A percentile compares a stretch with the other conserved stretches of the same genome.
Conservation (phyloP, 2,888 invertebrate genomes). For the Toxonevra muliebris region DNA sequence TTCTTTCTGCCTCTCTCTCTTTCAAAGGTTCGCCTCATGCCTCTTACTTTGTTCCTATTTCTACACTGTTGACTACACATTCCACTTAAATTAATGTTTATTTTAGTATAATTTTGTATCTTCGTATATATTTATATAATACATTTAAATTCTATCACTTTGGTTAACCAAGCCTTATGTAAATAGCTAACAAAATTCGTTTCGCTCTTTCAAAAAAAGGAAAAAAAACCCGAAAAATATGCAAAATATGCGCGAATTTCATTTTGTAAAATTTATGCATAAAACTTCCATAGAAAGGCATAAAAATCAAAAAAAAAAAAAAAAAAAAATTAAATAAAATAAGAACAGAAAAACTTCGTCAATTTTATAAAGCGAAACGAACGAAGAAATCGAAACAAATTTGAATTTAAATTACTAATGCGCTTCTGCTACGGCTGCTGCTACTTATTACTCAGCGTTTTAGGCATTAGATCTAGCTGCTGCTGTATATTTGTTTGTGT, state of each 20-base stretch:
- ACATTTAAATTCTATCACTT: too few species aligned
- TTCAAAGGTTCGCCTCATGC: too few species aligned
- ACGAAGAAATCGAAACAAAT: constrained; percentile 37
- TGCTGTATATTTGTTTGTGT: neutral
- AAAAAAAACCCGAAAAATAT: constrained; percentile 49
- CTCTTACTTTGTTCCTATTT: too few species aligned
- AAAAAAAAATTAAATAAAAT: constrained; percentile 46
- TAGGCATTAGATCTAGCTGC: neutral
- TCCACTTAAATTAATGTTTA: too few species aligned
- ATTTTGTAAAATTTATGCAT: constrained; percentile 41
- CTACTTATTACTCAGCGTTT: too few species aligned
- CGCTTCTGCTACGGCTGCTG: too few species aligned
- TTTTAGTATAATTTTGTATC: too few species aligned
- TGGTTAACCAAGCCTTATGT: neutral
- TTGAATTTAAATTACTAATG: constrained; percentile 54
- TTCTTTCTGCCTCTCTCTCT: too few species aligned
- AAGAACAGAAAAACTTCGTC: neutral
- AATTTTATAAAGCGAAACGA: too few species aligned
- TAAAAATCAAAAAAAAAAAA: constrained; percentile 46
- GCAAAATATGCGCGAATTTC: constrained; percentile 48
- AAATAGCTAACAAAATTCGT: neutral
- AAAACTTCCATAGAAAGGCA: constrained; percentile 31
- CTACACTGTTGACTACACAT: too few species aligned
- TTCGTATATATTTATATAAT: too few species aligned
- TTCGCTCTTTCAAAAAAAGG: constrained; percentile 30